A percentile compares a stretch with the other conserved stretches of the same genome.
Evolutionary conservation across 2,888 invertebrate species (phyloP).

Genomic region (Lochmaea capreae): DNA sequence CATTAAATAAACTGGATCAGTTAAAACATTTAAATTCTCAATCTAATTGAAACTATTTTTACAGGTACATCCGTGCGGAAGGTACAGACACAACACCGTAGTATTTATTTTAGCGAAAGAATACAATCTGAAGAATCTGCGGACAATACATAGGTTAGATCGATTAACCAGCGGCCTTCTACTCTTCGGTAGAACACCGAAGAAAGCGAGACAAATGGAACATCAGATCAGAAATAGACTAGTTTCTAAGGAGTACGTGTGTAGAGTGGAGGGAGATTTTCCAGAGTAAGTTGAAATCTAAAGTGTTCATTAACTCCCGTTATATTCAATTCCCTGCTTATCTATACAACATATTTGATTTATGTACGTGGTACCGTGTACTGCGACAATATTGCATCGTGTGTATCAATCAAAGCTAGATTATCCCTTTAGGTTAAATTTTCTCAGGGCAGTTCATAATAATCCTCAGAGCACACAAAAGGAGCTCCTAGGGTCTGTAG

Average conservation of each 20-base stretch:
- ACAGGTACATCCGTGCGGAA: slow-evolving; percentile 97
- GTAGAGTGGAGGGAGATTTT: slow-evolving; percentile 93
- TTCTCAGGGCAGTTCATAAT: too few relatives aligned
- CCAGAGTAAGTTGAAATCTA: slow-evolving; percentile 78
- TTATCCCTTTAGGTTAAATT: too few relatives aligned
- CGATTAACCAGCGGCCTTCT: slow-evolving; percentile 93
- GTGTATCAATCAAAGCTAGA: too few relatives aligned
- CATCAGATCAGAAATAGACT: slow-evolving; percentile 92
- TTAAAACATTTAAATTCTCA: not conserved
- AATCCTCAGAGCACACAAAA: too few relatives aligned
- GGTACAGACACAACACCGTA: slow-evolving; percentile 97
- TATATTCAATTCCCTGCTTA: too few relatives aligned
- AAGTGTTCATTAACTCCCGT: too few relatives aligned
- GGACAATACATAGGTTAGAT: slow-evolving; percentile 96
- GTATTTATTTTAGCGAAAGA: slow-evolving; percentile 97
- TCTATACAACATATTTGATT: too few relatives aligned
- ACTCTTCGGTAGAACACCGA: slow-evolving; percentile 92
- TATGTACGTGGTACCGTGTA: too few relatives aligned
- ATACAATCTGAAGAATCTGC: slow-evolving; percentile 91
- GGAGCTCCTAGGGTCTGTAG: too few relatives aligned
- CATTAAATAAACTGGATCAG: not conserved
- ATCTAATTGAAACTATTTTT: slow-evolving; percentile 31
- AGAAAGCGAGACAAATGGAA: slow-evolving; percentile 95
- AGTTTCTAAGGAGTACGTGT: slow-evolving; percentile 95
- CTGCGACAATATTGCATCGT: too few relatives aligned